phyloP scores from a whole-genome alignment of 2,888 invertebrate genomes.

The Sphinx pinastri region DNA sequence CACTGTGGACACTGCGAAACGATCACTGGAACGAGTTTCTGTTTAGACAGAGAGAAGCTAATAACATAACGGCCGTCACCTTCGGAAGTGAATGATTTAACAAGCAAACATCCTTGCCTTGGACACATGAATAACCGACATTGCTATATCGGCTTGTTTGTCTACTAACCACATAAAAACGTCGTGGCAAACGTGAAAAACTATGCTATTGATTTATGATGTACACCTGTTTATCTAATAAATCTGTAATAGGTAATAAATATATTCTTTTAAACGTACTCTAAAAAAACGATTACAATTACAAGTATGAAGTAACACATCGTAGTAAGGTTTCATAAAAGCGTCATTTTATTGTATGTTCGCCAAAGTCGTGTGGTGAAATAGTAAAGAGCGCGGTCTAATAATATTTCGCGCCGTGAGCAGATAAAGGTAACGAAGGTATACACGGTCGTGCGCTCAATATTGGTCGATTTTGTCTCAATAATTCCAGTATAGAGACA shows the following conservation, averaged over 20 bases:
- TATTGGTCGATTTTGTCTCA: conserved; percentile 75
- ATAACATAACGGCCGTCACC: conserved; percentile 47
- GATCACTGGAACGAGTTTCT: conserved; percentile 51
- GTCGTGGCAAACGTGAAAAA: background rate
- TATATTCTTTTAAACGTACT: background rate
- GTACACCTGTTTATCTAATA: background rate
- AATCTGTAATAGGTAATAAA: background rate
- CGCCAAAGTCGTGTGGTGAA: conserved; percentile 23
- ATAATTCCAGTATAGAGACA: conserved; percentile 65
- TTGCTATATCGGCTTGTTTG: conserved; percentile 2
- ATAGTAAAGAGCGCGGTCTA: conserved; percentile 34
- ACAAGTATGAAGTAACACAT: background rate
- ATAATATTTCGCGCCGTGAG: conserved; percentile 36
- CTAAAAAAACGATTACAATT: background rate
- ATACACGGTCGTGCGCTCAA: conserved; percentile 64
- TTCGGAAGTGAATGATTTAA: conserved; percentile 58
- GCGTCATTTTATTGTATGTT: conserved; percentile 13
- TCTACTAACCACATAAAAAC: background rate
- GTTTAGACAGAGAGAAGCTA: conserved; percentile 40
- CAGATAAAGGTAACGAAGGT: conserved; percentile 70
- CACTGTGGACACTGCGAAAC: conserved; percentile 66
- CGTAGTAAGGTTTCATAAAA: background rate
- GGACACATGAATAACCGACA: conserved; percentile 29
- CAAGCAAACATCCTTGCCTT: conserved; percentile 54
- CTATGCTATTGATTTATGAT: conserved; percentile 13